Evolutionary conservation across 2,888 invertebrate species (phyloP).

Genomic region (Teleogryllus oceanicus): DNA sequence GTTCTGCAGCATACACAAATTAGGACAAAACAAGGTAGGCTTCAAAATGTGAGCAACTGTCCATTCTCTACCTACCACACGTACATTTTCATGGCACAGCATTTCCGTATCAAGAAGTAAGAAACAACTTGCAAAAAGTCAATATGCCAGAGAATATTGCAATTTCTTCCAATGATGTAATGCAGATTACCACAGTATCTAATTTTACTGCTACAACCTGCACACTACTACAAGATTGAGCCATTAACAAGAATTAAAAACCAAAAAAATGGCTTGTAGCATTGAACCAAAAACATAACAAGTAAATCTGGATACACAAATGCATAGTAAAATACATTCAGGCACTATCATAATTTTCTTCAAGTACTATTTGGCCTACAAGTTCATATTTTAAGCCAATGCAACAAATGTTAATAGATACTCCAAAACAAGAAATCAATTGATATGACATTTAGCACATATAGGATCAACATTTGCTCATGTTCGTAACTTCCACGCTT

Average conservation of each 20-base stretch:
- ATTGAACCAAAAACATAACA: neutral
- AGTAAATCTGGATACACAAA: neutral
- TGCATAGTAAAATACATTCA: constrained; percentile 12
- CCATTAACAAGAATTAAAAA: constrained; percentile 11
- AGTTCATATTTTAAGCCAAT: neutral
- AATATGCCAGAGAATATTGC: neutral
- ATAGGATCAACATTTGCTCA: neutral
- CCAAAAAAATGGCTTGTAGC: neutral
- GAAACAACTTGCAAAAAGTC: neutral
- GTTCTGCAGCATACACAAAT: neutral
- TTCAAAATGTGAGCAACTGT: neutral
- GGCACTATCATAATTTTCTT: neutral
- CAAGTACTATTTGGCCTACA: neutral
- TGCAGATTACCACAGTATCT: neutral
- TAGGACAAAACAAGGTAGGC: constrained; percentile 5
- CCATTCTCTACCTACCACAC: neutral
- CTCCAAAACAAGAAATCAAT: neutral
- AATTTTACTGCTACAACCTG: neutral
- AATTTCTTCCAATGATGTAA: constrained; percentile 9
- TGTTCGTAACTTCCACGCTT: neutral
- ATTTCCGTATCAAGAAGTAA: neutral
- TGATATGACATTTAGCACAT: neutral
- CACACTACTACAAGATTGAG: constrained; percentile 9
- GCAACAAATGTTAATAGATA: neutral
- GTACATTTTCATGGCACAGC: neutral